A percentile compares a stretch with the other conserved stretches of the same genome.
Conservation (phyloP, 2,888 invertebrate genomes). For the Luperina nickerlii region DNA sequence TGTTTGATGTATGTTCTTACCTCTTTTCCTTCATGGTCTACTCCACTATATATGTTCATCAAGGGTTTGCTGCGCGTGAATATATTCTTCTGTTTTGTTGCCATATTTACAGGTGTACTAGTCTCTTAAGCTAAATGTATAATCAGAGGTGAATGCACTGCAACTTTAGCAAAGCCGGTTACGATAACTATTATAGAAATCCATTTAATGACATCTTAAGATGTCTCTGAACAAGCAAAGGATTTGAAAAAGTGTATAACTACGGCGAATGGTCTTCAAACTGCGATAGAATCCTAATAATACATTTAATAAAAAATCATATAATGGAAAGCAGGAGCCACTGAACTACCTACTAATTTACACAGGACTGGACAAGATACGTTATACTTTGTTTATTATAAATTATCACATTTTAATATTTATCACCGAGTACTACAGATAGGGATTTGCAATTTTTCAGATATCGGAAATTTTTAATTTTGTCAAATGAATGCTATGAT, state of each 20-base stretch:
- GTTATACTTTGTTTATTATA: slow-evolving; percentile 7
- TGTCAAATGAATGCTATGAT: slow-evolving; percentile 4
- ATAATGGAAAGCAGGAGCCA: background rate
- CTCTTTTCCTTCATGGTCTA: slow-evolving; percentile 88
- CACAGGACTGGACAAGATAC: background rate
- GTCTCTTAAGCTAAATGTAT: background rate
- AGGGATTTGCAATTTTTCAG: slow-evolving; percentile 3
- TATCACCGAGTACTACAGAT: background rate
- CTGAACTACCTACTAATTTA: slow-evolving; percentile 13
- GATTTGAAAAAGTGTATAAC: background rate
- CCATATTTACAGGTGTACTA: slow-evolving; percentile 71
- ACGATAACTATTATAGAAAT: background rate
- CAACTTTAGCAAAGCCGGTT: slow-evolving; percentile 6
- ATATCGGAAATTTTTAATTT: slow-evolving; percentile 7
- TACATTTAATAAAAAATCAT: background rate
- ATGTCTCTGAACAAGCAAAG: background rate
- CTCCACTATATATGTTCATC: slow-evolving; percentile 86
- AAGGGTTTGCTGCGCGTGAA: slow-evolving; percentile 87
- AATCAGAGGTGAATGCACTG: background rate
- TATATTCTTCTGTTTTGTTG: slow-evolving; percentile 85
- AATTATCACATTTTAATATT: slow-evolving; percentile 5
- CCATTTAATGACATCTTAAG: background rate
- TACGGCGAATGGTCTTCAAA: background rate
- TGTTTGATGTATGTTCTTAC: slow-evolving; percentile 66
- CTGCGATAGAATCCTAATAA: background rate